phyloP scores from a whole-genome alignment of 1,140 invertebrate species.

The Pseudachorutes palmiensis region DNA sequence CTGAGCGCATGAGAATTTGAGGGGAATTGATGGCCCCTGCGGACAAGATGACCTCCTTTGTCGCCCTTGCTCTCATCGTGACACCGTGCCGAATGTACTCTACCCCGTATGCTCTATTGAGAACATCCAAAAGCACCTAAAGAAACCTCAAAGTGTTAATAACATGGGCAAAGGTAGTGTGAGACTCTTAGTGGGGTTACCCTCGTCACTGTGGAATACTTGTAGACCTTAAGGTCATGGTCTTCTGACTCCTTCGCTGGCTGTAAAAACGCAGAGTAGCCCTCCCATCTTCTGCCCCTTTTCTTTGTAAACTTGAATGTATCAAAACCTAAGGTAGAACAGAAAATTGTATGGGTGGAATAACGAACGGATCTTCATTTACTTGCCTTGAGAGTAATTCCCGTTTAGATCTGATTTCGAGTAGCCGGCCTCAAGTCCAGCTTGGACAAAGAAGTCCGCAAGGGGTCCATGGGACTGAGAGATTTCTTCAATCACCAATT shows the following conservation, averaged over 20 bases:
- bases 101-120: conserved; percentile 28
- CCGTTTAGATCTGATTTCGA: conserved; percentile 23
- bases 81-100: conserved; percentile 19
- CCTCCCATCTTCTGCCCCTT: conserved; percentile 13
- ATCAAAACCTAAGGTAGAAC: conserved; percentile 15
- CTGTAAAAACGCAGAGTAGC: conserved; percentile 12
- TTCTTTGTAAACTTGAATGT: conserved; percentile 20
- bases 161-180: not conserved
- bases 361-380: not conserved
- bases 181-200: not conserved
- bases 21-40: conserved; percentile 34
- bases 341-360: not conserved
- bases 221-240: not conserved
- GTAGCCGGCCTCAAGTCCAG: conserved; percentile 24
- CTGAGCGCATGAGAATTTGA: conserved; percentile 43
- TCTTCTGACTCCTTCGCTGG: not conserved
- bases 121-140: conserved; percentile 4
- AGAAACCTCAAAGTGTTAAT: not conserved
- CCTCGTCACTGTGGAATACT: conserved; percentile 1
- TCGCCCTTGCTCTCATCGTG: conserved; percentile 2
- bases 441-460: conserved; percentile 18
- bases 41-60: conserved; percentile 18
- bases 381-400: conserved; percentile 23
- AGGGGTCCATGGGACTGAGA: not conserved
- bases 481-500: not conserved